A percentile compares a stretch with the other conserved stretches of the same genome.
phyloP scores from a whole-genome alignment of 1,140 invertebrate genomes.

The Coboldia fuscipes region DNA sequence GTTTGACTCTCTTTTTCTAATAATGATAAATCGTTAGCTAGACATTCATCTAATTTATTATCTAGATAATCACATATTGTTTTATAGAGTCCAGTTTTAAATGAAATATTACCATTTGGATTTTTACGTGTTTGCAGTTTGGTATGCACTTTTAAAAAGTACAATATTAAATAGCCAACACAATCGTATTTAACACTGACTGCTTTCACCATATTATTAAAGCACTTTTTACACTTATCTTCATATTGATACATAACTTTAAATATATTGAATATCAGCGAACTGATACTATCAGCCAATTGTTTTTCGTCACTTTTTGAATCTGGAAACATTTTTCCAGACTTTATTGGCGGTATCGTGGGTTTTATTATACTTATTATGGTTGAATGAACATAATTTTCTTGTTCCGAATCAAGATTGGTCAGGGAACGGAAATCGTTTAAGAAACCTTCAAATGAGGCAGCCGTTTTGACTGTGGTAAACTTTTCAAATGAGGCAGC shows the following conservation, averaged over 20 bases:
- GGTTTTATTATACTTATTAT: slow-evolving; percentile 15
- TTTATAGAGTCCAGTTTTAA: slow-evolving; percentile 64
- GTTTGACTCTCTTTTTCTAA: slow-evolving; percentile 75
- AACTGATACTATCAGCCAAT: slow-evolving; percentile 44
- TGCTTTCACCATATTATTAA: slow-evolving; percentile 54
- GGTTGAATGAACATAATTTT: slow-evolving; percentile 19
- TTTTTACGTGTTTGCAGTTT: slow-evolving; percentile 20
- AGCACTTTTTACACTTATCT: slow-evolving; percentile 47
- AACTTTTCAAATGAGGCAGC: slow-evolving; percentile 18
- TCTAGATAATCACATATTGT: slow-evolving; percentile 65
- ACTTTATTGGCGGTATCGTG: slow-evolving; percentile 12
- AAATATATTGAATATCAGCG: slow-evolving; percentile 62
- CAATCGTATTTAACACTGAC: slow-evolving; percentile 30
- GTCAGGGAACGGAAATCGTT: slow-evolving; percentile 16
- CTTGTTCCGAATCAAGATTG: slow-evolving; percentile 15
- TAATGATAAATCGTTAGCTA: slow-evolving; percentile 58
- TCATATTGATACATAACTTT: slow-evolving; percentile 49
- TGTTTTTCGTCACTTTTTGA: slow-evolving; percentile 31
- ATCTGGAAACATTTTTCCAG: slow-evolving; percentile 16
- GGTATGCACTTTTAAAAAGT: slow-evolving; percentile 63
- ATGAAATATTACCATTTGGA: slow-evolving; percentile 35
- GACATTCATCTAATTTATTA: slow-evolving; percentile 44
- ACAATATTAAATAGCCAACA: slow-evolving; percentile 69
- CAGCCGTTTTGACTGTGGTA: slow-evolving; percentile 14
- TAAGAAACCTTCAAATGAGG: slow-evolving; percentile 16